Conservation (phyloP, 2,888 invertebrate species). For the Ochropleura leucogaster region DNA sequence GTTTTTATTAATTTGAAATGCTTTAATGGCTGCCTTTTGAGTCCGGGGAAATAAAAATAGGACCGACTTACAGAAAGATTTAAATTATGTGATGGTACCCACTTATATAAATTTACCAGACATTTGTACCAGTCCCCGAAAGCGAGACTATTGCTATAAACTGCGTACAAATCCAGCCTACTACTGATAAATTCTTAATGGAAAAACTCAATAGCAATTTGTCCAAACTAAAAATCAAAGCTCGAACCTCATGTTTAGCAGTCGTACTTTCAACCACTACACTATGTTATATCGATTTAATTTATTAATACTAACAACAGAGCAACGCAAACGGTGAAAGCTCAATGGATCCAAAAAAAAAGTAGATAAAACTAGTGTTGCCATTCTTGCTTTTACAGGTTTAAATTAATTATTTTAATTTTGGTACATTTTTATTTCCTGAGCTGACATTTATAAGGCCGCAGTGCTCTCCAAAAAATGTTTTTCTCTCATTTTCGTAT, state of each 20-base stretch:
- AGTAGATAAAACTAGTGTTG: background rate
- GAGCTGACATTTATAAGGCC: slow-evolving; percentile 27
- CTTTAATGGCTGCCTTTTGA: slow-evolving; percentile 33
- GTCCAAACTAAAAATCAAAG: background rate
- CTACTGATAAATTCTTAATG: background rate
- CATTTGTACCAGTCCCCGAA: background rate
- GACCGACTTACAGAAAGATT: slow-evolving; percentile 21
- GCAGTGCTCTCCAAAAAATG: slow-evolving; percentile 63
- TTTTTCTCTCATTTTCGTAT: slow-evolving; percentile 72
- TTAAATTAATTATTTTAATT: background rate
- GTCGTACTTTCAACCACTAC: background rate
- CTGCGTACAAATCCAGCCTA: background rate
- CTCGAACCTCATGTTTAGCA: background rate
- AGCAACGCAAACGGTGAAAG: background rate
- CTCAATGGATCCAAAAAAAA: background rate
- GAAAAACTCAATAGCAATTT: background rate
- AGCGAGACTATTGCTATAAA: background rate
- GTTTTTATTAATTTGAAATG: slow-evolving; percentile 53
- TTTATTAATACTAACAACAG: background rate
- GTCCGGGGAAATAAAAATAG: slow-evolving; percentile 48
- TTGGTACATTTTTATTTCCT: background rate
- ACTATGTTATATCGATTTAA: too few species aligned
- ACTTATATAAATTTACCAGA: background rate
- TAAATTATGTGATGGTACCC: background rate
- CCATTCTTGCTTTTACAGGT: background rate